These are phyloP conservation scores for Whitmania pigra DNA, from an alignment of 1,140 invertebrate species.

Conservation along the genomic window DNA sequence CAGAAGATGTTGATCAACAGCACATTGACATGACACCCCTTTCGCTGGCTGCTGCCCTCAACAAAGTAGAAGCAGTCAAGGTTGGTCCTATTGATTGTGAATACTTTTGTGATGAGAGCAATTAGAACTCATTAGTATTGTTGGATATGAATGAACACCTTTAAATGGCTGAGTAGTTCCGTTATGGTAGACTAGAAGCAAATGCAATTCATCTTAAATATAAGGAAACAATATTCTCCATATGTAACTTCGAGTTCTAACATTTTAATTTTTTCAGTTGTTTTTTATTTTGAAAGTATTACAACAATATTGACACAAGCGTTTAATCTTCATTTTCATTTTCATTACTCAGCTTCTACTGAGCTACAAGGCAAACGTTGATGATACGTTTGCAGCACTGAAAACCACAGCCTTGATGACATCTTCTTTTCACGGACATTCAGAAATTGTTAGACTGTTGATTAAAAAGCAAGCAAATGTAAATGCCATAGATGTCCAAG, in stretches of 20 bases:
- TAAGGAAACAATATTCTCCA: no score
- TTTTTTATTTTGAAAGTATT: no score
- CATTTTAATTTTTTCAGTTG: no score
- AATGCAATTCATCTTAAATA: no score
- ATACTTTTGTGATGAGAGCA: background rate
- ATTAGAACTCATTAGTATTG: background rate
- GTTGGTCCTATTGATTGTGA: slow-evolving; percentile 7
- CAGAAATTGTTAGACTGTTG: slow-evolving; percentile 21
- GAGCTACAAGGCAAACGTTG: slow-evolving; percentile 12
- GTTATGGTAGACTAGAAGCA: background rate
- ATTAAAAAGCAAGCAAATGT: slow-evolving; percentile 23
- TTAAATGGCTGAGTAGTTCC: background rate
- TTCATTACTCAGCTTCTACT: background rate
- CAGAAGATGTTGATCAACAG: slow-evolving; percentile 22
- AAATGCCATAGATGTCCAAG: slow-evolving; percentile 21
- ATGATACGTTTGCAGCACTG: slow-evolving; percentile 13
- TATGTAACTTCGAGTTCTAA: no score
- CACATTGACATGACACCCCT: slow-evolving; percentile 25
- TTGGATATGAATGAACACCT: background rate
- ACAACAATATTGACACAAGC: no score
- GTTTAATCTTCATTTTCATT: background rate
- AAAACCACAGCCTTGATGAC: slow-evolving; percentile 22
- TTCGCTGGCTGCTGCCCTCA: slow-evolving; percentile 24
- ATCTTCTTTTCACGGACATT: slow-evolving; percentile 20
- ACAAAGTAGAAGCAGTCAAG: slow-evolving; percentile 22